These are phyloP conservation scores for Terrapene triunguis DNA, from an alignment of 2,113 vertebrate species.

Conservation along the genomic window DNA sequence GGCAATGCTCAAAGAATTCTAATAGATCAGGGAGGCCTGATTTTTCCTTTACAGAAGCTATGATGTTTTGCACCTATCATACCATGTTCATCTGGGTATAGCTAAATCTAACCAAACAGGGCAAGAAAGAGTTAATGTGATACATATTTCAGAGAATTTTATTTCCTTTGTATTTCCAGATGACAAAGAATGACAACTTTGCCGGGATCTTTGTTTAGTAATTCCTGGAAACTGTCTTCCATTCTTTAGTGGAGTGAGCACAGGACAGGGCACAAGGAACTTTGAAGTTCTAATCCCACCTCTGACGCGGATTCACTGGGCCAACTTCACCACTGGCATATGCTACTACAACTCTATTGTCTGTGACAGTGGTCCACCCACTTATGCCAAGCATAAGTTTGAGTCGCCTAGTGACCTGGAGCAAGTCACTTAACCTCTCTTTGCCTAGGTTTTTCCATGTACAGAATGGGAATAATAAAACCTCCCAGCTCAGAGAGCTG, in stretches of 20 bases:
- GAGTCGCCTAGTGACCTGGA: neutral
- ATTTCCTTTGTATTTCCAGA: conserved; percentile 17
- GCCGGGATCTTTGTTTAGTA: conserved; percentile 14
- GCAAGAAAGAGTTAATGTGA: neutral
- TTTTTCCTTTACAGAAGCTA: neutral
- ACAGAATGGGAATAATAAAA: neutral
- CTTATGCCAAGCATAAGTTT: neutral
- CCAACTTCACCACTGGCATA: neutral
- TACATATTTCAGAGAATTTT: fast-evolving
- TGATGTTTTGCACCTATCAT: neutral
- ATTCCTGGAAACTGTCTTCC: conserved; percentile 1
- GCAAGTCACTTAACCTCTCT: neutral
- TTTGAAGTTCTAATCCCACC: neutral
- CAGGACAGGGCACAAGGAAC: neutral
- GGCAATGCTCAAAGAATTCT: neutral
- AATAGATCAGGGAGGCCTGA: neutral
- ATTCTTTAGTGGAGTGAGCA: neutral
- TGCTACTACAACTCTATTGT: neutral
- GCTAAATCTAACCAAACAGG: neutral
- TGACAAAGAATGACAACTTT: neutral
- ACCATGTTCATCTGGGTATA: neutral
- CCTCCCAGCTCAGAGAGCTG: neutral
- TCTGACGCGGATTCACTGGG: neutral
- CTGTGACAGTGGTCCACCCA: neutral
- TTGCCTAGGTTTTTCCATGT: neutral